Base-by-base conservation (phyloP, 2,888 invertebrate genomes). In the Plemyria rubiginata region DNA sequence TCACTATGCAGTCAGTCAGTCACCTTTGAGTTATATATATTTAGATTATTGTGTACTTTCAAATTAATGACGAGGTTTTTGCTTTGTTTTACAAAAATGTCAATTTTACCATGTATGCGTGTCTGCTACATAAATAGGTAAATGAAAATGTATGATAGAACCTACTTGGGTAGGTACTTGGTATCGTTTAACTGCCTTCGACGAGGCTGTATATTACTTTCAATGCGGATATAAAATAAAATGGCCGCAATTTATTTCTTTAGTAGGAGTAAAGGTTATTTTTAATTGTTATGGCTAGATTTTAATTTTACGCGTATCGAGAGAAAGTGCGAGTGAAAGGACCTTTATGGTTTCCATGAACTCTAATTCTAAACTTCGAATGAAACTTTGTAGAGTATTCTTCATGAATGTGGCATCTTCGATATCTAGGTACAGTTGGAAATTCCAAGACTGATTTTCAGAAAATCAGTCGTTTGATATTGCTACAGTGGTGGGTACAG, bases 321-420 rank as follows among this genome's bases (percentile, higher is more conserved):
- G 66, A 50, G 66, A 64, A 66, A 66, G 66, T 63, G 64, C 53
- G 32, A n/a, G n/a, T n/a, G n/a, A n/a, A 29, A 55, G 50, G n/a
- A n/a, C 12, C 50, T n/a, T 54, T 54, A 50, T 15, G 11, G 45
- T 46, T 52, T 51, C 32, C 32, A 22, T 54, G 36, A 60, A 32
- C 48, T 54, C 11, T 3, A 22, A 22, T 22, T 22, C 22, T 22
- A 22, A n/a, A n/a, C n/a, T n/a, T n/a, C n/a, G n/a, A n/a, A n/a
- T n/a, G n/a, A n/a, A n/a, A n/a, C n/a, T n/a, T n/a, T n/a, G n/a
- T n/a, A n/a, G n/a, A n/a, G n/a, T n/a, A n/a, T n/a, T n/a, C n/a
- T n/a, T n/a, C n/a, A n/a, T n/a, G 22, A 22, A 22, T 22, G 22
- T 22, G 22, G 2, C 3, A 22, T 22, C 22, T n/a, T n/a, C n/a